Percentiles rank a stretch among this genome's conserved stretches.
Evolutionary conservation across 2,113 vertebrate genomes (phyloP).

Genomic region (Elachura formosa): DNA sequence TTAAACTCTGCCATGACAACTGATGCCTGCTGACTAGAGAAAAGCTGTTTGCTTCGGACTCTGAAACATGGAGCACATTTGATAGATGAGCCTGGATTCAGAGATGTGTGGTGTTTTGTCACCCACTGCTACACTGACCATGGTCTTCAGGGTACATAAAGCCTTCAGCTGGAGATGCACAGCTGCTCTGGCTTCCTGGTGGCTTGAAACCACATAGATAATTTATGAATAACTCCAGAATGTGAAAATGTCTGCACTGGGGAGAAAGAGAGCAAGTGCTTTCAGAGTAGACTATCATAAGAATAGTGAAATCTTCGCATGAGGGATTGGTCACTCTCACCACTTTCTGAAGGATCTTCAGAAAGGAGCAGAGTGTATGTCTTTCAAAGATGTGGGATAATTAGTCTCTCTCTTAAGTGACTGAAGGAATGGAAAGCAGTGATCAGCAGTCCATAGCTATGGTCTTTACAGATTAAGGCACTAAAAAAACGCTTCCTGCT

Average conservation of each 20-base stretch:
- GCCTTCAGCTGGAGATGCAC: not conserved
- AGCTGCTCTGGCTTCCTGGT: not conserved
- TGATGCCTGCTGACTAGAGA: not conserved
- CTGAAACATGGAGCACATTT: not conserved
- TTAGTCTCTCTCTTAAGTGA: not conserved
- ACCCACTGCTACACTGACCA: not conserved
- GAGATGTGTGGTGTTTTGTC: not conserved
- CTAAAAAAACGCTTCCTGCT: not conserved
- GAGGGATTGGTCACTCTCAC: not conserved
- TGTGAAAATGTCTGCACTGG: not conserved
- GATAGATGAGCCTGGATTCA: not conserved
- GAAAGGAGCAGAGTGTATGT: not conserved
- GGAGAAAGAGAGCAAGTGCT: not conserved
- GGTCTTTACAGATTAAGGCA: not conserved
- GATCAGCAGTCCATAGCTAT: not conserved
- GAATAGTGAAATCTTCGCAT: not conserved
- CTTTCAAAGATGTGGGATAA: not conserved
- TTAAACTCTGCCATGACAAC: not conserved
- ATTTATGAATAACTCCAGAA: not conserved
- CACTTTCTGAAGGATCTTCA: not conserved
- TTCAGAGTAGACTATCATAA: not conserved
- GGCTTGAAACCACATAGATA: not conserved
- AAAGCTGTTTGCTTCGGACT: not conserved
- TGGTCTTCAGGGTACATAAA: not conserved
- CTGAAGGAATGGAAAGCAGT: not conserved